A percentile compares a stretch with the other conserved stretches of the same genome.
Conservation (phyloP, 2,113 vertebrate genomes). For the Acrocephalus arundinaceus region DNA sequence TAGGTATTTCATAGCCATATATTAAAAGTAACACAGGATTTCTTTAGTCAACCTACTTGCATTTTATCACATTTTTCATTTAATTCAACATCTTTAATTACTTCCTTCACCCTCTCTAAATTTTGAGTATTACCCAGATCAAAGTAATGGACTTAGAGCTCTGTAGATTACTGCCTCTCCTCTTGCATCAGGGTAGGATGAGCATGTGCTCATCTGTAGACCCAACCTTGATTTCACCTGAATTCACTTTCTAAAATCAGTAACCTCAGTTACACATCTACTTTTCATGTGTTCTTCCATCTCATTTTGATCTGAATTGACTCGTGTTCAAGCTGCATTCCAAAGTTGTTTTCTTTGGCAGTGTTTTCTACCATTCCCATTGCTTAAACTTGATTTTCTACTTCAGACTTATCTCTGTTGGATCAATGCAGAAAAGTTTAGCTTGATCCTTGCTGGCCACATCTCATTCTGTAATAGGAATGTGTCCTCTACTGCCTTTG, state of each 20-base stretch:
- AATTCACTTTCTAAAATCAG: neutral
- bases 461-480: neutral
- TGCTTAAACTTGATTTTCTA: neutral
- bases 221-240: neutral
- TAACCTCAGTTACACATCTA: neutral
- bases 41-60: neutral
- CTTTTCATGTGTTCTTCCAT: neutral
- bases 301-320: neutral
- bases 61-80: neutral
- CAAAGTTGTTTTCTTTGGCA: neutral
- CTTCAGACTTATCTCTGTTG: neutral
- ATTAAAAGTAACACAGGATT: neutral
- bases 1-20: neutral
- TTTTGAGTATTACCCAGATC: neutral
- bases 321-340: neutral
- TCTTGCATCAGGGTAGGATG: neutral
- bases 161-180: neutral
- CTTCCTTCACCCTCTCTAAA: neutral
- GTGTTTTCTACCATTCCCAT: neutral
- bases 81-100: neutral
- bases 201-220: neutral
- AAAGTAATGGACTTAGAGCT: neutral
- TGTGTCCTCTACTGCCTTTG: neutral
- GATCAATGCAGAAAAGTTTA: neutral
- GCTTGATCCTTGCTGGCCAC: neutral